Base-by-base conservation (phyloP, 2,888 invertebrate species). In the Mythimna ferrago region DNA sequence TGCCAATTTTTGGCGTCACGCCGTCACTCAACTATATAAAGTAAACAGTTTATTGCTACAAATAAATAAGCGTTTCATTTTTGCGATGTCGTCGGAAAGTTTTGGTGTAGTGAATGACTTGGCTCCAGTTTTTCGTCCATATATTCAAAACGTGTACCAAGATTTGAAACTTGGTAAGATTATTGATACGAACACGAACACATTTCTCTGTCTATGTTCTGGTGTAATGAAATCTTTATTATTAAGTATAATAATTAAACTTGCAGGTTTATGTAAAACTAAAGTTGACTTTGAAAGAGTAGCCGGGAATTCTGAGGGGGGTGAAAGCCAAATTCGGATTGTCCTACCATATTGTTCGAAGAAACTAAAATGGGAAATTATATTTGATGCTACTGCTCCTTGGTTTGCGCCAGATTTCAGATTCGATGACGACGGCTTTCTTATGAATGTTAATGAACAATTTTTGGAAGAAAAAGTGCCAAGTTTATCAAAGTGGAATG, bases 321-420 rank as follows among this genome's bases (percentile, higher is more conserved):
- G 91, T 21, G 96, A 94, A 71, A 97, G 96, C 89, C 96, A 97
- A 86, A 97, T 98, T 87, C 96, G 97, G 58, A 88, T 98, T 65
- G 95, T 97, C 26, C 95, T 98, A 68, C 98, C 98, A 0, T 98
- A 97, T 90, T 98, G 98, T 76, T 97, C 97, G 3, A 97, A 97
- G 81, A 96, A 95, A 76, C 90, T 98, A 6, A 96, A 96, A 83
- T 98, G 98, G 98, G 97, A 98, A 88, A 95, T 98, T 19, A 93
- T 98, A 75, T 98, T 98, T 92, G 97, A 98, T 89, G 93, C 95
- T 0, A 92, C 95, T 21, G 93, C 94, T 64, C 97, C 97, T 9
- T 97, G 97, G 91, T 97, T 97, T 87, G 97, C 98, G 7, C 98
- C 98, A 1, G 98, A 98, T 90, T 98, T 98, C 89, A 96, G 97